Conservation (phyloP, 2,113 vertebrate species). For the Morone saxatilis region DNA sequence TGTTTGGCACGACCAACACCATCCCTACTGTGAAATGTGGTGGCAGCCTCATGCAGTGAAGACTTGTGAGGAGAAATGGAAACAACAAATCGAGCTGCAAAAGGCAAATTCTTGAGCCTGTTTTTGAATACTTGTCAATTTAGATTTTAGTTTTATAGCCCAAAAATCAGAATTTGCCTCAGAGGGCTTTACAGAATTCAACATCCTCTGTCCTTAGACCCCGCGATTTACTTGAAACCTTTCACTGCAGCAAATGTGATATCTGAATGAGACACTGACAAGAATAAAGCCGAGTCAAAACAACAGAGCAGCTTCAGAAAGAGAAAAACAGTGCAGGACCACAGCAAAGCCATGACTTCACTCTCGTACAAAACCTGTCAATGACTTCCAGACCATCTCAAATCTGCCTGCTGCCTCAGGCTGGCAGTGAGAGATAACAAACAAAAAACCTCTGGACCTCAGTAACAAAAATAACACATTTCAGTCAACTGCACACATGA, state of each 20-base stretch:
- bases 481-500: not conserved
- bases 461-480: not conserved
- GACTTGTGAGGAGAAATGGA: not conserved
- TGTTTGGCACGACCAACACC: constrained; percentile 44
- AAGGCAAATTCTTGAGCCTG: constrained; percentile 28
- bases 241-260: constrained; percentile 13
- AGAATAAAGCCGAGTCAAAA: constrained; percentile 2
- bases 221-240: not conserved
- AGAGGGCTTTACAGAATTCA: not conserved
- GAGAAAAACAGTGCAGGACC: not conserved
- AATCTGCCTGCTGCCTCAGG: not conserved
- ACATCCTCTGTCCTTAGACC: too few species aligned
- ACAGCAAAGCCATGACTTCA: not conserved
- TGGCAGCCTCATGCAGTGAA: constrained; percentile 43
- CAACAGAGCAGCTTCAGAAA: constrained; percentile 19
- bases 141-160: too few species aligned
- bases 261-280: constrained; percentile 2
- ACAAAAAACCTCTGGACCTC: not conserved
- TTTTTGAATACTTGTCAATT: too few species aligned
- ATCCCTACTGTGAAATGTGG: constrained; percentile 48
- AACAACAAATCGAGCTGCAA: constrained; percentile 45
- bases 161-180: not conserved
- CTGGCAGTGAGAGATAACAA: constrained; percentile 2
- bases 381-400: not conserved
- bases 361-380: not conserved